phyloP scores from a whole-genome alignment of 2,888 invertebrate genomes.

The Hypercompe scribonia region DNA sequence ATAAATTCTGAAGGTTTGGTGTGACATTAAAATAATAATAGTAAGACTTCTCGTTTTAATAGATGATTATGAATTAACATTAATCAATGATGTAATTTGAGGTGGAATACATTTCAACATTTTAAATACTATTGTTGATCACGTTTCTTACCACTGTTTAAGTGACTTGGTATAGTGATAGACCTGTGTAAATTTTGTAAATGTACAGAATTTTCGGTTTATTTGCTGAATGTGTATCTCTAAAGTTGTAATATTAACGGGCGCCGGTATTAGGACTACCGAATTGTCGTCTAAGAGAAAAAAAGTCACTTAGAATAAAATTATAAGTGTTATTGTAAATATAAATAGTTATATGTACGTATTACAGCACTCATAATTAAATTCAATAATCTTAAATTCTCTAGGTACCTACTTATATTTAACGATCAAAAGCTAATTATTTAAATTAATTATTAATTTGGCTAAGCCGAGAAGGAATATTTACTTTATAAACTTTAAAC shows the following conservation, averaged over 20 bases:
- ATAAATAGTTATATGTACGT: constrained; percentile 48
- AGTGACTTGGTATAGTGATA: background rate
- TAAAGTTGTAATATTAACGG: constrained; percentile 34
- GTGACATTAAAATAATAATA: background rate
- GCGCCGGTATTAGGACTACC: constrained; percentile 63
- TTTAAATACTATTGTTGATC: constrained; percentile 23
- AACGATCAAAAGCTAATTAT: constrained; percentile 54
- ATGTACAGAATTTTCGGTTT: constrained; percentile 4
- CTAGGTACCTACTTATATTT: constrained; percentile 35
- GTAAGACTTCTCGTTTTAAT: background rate
- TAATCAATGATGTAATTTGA: constrained; percentile 15
- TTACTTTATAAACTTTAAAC: constrained; percentile 37
- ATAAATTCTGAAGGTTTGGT: background rate
- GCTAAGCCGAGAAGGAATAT: constrained; percentile 45
- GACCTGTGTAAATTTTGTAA: background rate
- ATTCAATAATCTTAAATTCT: constrained; percentile 26
- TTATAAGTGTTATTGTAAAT: constrained; percentile 65
- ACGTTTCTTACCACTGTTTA: background rate
- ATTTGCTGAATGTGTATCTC: constrained; percentile 29
- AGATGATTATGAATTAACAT: background rate
- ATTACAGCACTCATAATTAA: constrained; percentile 45
- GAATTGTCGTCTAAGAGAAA: constrained; percentile 48
- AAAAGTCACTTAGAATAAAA: constrained; percentile 57
- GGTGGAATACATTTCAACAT: constrained; percentile 25
- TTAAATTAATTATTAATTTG: constrained; percentile 44